Conservation (phyloP, 2,113 vertebrate species). For the Tenrec ecaudatus region DNA sequence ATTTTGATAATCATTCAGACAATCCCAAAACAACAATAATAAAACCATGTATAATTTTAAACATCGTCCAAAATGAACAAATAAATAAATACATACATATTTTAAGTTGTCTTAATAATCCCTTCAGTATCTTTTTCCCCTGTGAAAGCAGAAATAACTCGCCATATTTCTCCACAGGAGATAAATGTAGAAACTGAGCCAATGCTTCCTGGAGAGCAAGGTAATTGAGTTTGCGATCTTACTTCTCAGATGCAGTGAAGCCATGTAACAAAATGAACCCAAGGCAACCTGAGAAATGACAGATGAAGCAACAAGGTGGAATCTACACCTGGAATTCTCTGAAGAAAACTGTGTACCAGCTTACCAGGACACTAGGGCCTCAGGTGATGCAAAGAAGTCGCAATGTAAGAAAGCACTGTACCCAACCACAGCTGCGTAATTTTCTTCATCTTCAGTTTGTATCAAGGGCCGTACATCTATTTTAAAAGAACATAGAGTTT, state of each 20-base stretch:
- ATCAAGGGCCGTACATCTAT: constrained; percentile 94
- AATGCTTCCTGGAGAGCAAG: not conserved
- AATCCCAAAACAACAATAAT: not conserved
- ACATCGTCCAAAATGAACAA: not conserved
- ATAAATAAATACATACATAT: not conserved
- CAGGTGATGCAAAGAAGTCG: constrained; percentile 93
- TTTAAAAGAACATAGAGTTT: not conserved
- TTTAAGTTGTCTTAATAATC: not conserved
- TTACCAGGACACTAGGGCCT: constrained; percentile 92
- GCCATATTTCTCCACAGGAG: not conserved
- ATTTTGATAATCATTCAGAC: not conserved
- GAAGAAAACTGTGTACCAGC: not conserved
- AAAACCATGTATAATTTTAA: not conserved
- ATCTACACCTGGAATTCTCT: not conserved
- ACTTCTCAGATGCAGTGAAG: not conserved
- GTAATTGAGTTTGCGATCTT: not conserved
- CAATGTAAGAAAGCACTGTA: constrained; percentile 91
- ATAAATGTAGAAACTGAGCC: not conserved
- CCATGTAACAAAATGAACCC: not conserved
- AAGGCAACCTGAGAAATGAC: not conserved
- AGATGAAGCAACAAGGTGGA: not conserved
- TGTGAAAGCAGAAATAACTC: not conserved
- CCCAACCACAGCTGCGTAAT: constrained; percentile 90
- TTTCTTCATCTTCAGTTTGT: constrained; percentile 90
- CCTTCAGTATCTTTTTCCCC: not conserved